phyloP scores from a whole-genome alignment of 2,797 vertebrate genomes.

The Alca torda region DNA sequence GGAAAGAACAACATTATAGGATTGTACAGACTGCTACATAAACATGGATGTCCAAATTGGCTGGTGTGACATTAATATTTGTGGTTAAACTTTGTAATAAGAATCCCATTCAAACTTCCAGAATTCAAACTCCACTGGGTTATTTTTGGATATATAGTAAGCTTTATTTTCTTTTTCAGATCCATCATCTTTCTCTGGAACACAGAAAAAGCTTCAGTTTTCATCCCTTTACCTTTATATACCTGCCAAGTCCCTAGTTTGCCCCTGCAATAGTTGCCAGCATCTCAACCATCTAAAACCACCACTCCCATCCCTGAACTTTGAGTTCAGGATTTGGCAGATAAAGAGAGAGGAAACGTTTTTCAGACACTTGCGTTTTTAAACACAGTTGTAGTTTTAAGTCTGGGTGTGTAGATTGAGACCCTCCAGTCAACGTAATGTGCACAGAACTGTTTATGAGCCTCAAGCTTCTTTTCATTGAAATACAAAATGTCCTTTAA shows the following conservation, averaged over 20 bases:
- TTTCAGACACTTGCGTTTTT: slow-evolving; percentile 30
- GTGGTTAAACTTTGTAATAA: slow-evolving; percentile 27
- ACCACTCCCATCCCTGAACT: slow-evolving; percentile 34
- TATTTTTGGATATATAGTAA: slow-evolving; percentile 60
- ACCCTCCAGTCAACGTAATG: background rate
- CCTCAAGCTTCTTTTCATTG: background rate
- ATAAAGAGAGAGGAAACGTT: background rate
- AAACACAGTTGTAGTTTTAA: background rate
- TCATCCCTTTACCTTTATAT: slow-evolving; percentile 50
- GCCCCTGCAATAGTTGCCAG: background rate
- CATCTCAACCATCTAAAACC: slow-evolving; percentile 35
- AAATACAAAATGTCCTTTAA: background rate
- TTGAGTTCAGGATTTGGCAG: slow-evolving; percentile 31
- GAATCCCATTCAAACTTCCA: slow-evolving; percentile 49
- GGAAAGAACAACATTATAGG: slow-evolving; percentile 10
- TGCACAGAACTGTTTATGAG: background rate
- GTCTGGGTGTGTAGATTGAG: background rate
- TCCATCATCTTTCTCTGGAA: slow-evolving; percentile 52
- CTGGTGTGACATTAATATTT: slow-evolving; percentile 26
- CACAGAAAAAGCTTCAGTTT: slow-evolving; percentile 41
- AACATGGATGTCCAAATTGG: slow-evolving; percentile 31
- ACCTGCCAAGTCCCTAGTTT: slow-evolving; percentile 26
- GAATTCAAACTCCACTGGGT: slow-evolving; percentile 15
- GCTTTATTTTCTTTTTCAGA: slow-evolving; percentile 57
- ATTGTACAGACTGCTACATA: slow-evolving; percentile 26